These are phyloP conservation scores for Drosophila percnosoma DNA, from an alignment of 2,888 invertebrate species.

Conservation along the genomic window DNA sequence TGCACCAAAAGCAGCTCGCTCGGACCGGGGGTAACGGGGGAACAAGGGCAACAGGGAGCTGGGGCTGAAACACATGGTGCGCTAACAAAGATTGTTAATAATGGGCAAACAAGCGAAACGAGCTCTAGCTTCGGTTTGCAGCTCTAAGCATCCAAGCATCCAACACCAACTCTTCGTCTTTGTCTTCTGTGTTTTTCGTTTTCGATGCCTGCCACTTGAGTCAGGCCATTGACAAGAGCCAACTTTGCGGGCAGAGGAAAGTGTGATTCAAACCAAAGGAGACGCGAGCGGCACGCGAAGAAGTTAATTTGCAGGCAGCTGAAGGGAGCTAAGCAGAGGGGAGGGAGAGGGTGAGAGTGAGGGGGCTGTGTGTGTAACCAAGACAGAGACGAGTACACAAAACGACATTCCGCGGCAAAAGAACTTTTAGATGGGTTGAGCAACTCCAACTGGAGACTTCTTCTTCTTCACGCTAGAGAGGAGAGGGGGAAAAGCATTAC, in stretches of 20 bases:
- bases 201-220: conserved; percentile 36
- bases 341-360: neutral
- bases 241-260: neutral
- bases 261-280: conserved; percentile 9
- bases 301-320: conserved; percentile 66
- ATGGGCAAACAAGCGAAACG: conserved; percentile 78
- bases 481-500: conserved; percentile 63
- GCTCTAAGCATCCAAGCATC: too few relatives aligned
- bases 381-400: conserved; percentile 50
- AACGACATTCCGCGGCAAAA: conserved; percentile 66
- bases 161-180: conserved; percentile 9
- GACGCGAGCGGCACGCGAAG: conserved; percentile 46
- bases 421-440: conserved; percentile 43
- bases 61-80: conserved; percentile 58
- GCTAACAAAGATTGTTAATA: conserved; percentile 79
- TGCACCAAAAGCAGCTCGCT: conserved; percentile 46
- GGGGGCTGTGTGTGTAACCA: neutral
- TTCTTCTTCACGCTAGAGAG: neutral
- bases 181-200: conserved; percentile 10
- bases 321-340: neutral
- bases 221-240: conserved; percentile 28
- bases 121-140: conserved; percentile 9
- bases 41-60: neutral
- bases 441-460: conserved; percentile 4
- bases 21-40: conserved; percentile 4